Evolutionary conservation across 2,888 invertebrate species (phyloP).

Genomic region (Cantharis flavilabris): DNA sequence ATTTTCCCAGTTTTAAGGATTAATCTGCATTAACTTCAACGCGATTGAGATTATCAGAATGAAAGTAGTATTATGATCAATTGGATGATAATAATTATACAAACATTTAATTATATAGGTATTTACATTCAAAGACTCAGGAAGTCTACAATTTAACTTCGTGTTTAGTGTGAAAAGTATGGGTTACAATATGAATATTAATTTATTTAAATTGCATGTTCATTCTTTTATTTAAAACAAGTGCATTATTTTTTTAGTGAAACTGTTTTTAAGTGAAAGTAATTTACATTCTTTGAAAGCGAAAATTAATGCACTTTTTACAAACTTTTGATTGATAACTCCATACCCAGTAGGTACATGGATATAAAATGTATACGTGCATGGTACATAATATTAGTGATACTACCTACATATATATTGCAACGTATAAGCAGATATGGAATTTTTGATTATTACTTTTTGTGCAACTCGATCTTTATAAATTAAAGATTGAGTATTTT

Average conservation of each 20-base stretch:
- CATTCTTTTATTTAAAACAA: not conserved
- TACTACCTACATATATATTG: no score
- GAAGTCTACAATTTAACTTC: not conserved
- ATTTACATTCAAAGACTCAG: not conserved
- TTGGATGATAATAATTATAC: no score
- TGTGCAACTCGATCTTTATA: not conserved
- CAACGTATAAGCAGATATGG: no score
- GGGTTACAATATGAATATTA: not conserved
- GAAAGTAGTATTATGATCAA: not conserved
- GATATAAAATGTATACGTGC: no score
- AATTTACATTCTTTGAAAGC: not conserved
- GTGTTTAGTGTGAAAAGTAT: not conserved
- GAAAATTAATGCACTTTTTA: not conserved
- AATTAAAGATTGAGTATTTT: not conserved
- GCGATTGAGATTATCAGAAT: not conserved
- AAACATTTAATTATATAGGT: no score
- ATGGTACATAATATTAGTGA: no score
- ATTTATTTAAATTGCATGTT: not conserved
- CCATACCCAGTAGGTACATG: not conserved
- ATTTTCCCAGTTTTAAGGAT: no score
- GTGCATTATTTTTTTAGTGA: not conserved
- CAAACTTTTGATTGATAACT: not conserved
- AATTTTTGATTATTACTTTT: not conserved
- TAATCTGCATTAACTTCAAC: no score
- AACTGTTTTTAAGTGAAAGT: not conserved